Conservation (phyloP, 30 jellyfish, hydroid and myxozoan species). For the Aurelia aurita complex sp. Pacific region DNA sequence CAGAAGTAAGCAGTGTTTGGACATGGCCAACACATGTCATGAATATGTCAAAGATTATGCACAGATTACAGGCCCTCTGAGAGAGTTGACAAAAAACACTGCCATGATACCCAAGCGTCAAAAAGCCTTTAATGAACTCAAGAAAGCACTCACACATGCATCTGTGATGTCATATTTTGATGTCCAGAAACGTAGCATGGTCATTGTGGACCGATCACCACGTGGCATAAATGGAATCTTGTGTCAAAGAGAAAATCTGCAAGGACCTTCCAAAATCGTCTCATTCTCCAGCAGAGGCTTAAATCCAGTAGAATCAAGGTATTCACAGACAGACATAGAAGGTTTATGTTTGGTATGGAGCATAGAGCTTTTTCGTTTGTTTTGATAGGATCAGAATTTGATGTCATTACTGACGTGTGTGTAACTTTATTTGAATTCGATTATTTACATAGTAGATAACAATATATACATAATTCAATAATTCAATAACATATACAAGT, state of each 20-base stretch:
- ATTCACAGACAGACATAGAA: too few species aligned
- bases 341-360: conserved; percentile 2
- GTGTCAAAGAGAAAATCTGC: not conserved
- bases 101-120: too few species aligned
- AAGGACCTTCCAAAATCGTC: not conserved
- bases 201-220: conserved; percentile 2
- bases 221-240: not conserved
- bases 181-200: conserved; percentile 12
- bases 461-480: too few species aligned
- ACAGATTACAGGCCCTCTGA: too few species aligned
- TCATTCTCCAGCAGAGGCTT: conserved; percentile 3
- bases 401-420: conserved; percentile 46
- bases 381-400: conserved; percentile 29
- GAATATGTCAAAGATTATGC: too few species aligned
- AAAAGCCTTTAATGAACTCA: not conserved
- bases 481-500: too few species aligned
- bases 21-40: too few species aligned
- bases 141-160: not conserved
- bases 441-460: too few species aligned
- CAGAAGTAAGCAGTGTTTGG: too few species aligned
- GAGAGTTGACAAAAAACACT: too few species aligned
- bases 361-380: conserved; percentile 23
- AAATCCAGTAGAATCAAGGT: too few species aligned
- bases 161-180: not conserved
- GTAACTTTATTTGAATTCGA: too few species aligned